Evolutionary conservation across 2,888 invertebrate species (phyloP).

Genomic region (Ypsolopha scabrella): DNA sequence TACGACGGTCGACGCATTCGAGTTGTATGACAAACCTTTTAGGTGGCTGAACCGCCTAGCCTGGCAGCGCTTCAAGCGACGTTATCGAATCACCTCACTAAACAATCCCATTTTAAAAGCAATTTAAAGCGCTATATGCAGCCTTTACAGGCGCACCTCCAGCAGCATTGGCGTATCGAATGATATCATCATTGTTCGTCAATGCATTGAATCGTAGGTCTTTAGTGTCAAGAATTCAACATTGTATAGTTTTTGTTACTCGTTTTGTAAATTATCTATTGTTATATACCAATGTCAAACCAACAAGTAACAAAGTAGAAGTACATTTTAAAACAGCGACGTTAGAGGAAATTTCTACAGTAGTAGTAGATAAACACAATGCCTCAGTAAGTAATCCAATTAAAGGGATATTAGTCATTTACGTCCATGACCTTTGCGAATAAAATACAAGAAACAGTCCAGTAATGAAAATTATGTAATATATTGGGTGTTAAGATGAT

Average conservation of each 20-base stretch:
- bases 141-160: background rate
- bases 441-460: too few relatives aligned
- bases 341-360: background rate
- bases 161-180: background rate
- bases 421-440: too few relatives aligned
- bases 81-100: background rate
- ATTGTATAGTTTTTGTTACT: background rate
- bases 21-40: background rate
- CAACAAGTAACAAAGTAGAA: background rate
- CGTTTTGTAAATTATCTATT: background rate
- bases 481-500: too few relatives aligned
- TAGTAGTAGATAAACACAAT: too few relatives aligned
- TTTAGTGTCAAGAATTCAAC: background rate
- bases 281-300: background rate
- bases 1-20: background rate
- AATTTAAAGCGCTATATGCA: background rate
- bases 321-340: background rate
- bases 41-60: background rate
- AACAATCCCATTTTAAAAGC: background rate
- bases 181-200: slow-evolving; percentile 1
- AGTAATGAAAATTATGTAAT: too few relatives aligned
- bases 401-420: too few relatives aligned
- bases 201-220: background rate
- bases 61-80: slow-evolving; percentile 27
- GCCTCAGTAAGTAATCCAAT: too few relatives aligned